Base-by-base conservation (phyloP, 2,888 invertebrate species). In the Hermaeophaga mercurialis region DNA sequence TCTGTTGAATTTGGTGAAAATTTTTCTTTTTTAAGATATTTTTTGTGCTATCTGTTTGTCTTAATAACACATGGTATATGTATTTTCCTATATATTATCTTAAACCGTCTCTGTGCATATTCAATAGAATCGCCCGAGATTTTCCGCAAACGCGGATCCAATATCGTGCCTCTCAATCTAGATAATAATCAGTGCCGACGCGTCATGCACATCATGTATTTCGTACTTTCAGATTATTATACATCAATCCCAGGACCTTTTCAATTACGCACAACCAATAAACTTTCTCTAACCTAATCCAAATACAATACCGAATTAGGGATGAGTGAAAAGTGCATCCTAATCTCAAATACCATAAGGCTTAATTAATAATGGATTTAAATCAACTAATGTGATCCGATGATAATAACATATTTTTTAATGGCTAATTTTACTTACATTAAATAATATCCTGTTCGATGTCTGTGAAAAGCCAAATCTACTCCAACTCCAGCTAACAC, bases 401-500 rank as follows among this genome's bases (percentile, higher is more conserved):
- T n/a, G n/a, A n/a, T n/a, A n/a, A n/a, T n/a, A n/a, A n/a, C n/a
- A n/a, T n/a, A n/a, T n/a, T n/a, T n/a, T n/a, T n/a, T n/a, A n/a
- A n/a, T n/a, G n/a, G n/a, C n/a, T n/a, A n/a, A n/a, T n/a, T n/a
- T n/a, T 78, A 80, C 85, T 84, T 80, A 86, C 86, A 85, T 77
- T 70, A 85, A 79, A 75, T 83, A 85, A 71, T 82, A 75, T 65
- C 86, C 85, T 64, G 84, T 80, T 67, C 75, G 75, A 73, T 84
- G 82, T 56, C 80, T 82, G 70, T 85, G 84, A 68, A 82, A 82
- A 53, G 81, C 80, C 67, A 85, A 80, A 76, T 86, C 85, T 22
- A 82, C 82, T 28, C 85, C 86, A 58, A 85, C 85, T 61, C 85
- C 85, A 71, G 83, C 84, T 70, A 84, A 77, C 65, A 85, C 86